Conservation (phyloP, 2,888 invertebrate genomes). For the Chaitophorus viminalis region DNA sequence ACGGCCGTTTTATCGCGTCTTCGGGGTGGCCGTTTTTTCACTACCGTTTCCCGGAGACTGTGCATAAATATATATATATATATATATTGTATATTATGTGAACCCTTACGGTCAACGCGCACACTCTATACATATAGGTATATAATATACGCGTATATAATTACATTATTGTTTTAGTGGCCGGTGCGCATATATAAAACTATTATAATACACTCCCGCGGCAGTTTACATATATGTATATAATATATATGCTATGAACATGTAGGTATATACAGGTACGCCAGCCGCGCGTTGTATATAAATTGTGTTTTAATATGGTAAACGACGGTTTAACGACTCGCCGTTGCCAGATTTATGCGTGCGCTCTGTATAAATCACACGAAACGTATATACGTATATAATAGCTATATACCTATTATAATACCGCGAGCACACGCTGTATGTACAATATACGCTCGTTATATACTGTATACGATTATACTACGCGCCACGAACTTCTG, state of each 20-base stretch:
- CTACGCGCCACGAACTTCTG: background rate
- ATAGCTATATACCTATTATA: too few species aligned
- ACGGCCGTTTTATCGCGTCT: background rate
- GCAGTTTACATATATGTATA: background rate
- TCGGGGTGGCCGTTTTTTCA: constrained; percentile 14
- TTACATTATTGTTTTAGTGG: background rate
- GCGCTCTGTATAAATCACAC: constrained; percentile 16
- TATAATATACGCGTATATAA: background rate
- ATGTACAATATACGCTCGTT: background rate
- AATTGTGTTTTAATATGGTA: constrained; percentile 32
- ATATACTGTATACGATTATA: background rate
- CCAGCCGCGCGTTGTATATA: background rate
- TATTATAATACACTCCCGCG: background rate
- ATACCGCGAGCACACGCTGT: too few species aligned
- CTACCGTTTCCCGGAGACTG: background rate
- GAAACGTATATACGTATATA: background rate
- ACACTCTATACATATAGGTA: background rate
- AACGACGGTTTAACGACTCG: constrained; percentile 48
- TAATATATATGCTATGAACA: too few species aligned
- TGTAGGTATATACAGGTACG: too few species aligned
- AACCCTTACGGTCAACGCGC: background rate
- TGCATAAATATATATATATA: too few species aligned
- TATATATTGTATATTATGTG: too few species aligned
- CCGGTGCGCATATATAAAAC: background rate
- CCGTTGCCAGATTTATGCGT: constrained; percentile 16